Evolutionary conservation across 2,888 invertebrate species (phyloP), one percentile per base, ranked within the genome.

Genomic region (Amorpha juglandis): DNA sequence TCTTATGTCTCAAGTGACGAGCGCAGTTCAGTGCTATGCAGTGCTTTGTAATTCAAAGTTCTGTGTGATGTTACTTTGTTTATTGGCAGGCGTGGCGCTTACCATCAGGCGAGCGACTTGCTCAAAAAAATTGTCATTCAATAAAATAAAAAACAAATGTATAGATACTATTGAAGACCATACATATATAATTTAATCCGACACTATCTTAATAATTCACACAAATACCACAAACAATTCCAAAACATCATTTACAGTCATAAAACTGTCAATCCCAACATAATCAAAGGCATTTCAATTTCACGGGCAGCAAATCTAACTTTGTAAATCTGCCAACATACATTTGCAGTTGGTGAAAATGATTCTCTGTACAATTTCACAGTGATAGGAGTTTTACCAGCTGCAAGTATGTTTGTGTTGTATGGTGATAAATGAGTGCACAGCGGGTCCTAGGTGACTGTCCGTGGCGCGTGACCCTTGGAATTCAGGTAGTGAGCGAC

Each of bases 401-500:
- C 8, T 11, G 21, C 0, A 0, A 0, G 63, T 64, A 73, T 71
- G 48, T 58, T 71, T 63, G 73, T 80, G 73, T 78, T 70, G 77
- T 3, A 4, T 86, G 86, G 72, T 86, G 88, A 90, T 85, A 89
- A 90, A 91, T 89, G 83, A 74, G 74, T 71, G 80, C 88, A 67
- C 89, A 88, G 91, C 88, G 76, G 88, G 38, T 89, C 74, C 80
- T 77, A 79, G 83, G 84, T 83, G 83, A 78, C 86, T 86, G 86
- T 86, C 81, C 84, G 81, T 66, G 80, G 82, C 81, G 81, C 81
- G 85, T 82, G 85, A 81, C 73, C 75, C 70, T 70, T 78, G 81
- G 90, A 88, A 90, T 90, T 86, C 83, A 83, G 83, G 84, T 84
- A 87, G 76, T 78, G 72, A 72, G 74, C 86, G 88, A 91, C 80